These are phyloP conservation scores for Caenorhabditis macrosperma DNA, from an alignment of 2,888 invertebrate species.

Conservation along the genomic window DNA sequence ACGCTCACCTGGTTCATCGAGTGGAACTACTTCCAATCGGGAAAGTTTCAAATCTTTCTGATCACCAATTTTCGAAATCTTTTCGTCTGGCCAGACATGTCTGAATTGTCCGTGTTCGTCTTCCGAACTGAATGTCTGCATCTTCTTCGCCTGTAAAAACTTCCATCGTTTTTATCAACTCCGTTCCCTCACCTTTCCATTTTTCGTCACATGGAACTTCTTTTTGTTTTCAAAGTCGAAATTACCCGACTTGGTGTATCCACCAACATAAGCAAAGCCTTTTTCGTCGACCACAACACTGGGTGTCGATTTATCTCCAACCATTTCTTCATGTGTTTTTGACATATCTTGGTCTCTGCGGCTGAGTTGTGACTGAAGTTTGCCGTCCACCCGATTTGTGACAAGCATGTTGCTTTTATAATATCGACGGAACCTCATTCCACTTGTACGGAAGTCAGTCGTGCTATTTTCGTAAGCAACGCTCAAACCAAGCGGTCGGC, in stretches of 20 bases:
- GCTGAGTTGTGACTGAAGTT: no score
- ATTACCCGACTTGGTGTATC: background rate
- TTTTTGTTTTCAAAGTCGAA: background rate
- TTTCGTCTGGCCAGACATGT: conserved; percentile 1
- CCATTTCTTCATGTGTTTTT: no score
- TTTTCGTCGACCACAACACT: background rate
- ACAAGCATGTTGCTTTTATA: no score
- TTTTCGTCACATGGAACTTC: background rate
- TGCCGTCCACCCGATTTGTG: no score
- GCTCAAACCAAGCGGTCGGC: no score
- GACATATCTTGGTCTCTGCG: no score
- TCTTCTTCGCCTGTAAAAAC: background rate
- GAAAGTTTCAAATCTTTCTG: background rate
- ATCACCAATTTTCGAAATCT: background rate
- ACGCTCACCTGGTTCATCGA: no score
- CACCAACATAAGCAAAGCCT: background rate
- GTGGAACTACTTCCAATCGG: background rate
- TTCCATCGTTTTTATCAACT: background rate
- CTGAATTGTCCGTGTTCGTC: conserved; percentile 10
- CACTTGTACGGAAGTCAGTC: no score
- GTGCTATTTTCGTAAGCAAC: no score
- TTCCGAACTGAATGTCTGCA: background rate
- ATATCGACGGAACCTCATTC: no score
- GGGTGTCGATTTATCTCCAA: no score
- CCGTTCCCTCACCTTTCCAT: background rate